Evolutionary conservation across 2,113 vertebrate genomes (phyloP).

Genomic region (Nothocercus nigrocapillus): DNA sequence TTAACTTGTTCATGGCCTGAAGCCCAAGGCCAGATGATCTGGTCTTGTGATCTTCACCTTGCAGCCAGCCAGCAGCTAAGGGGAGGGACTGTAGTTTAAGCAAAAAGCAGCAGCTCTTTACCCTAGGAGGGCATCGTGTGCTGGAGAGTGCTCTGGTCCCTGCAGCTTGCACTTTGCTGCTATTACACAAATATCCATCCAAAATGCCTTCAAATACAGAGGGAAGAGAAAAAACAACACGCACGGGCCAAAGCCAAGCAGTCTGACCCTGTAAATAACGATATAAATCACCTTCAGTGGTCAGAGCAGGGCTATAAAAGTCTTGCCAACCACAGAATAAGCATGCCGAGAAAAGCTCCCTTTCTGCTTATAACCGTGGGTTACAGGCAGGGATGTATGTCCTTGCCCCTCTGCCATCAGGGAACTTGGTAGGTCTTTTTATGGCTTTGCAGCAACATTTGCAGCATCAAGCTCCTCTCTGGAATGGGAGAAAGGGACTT

Average conservation of each 20-base stretch:
- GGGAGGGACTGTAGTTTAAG: neutral
- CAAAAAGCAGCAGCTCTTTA: neutral
- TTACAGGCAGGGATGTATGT: neutral
- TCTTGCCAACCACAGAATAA: neutral
- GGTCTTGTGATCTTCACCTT: neutral
- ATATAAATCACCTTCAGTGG: neutral
- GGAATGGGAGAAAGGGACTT: neutral
- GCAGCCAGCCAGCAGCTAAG: neutral
- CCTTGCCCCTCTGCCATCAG: neutral
- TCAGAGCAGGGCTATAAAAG: neutral
- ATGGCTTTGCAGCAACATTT: neutral
- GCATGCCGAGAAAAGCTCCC: neutral
- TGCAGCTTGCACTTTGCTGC: neutral
- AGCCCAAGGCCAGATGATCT: neutral
- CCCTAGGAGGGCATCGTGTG: rapidly evolving
- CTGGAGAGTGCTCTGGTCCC: neutral
- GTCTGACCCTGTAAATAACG: neutral
- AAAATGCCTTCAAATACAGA: neutral
- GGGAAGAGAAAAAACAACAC: neutral
- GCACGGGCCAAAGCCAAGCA: neutral
- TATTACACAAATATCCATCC: neutral
- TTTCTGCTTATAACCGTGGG: neutral
- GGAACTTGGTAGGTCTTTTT: neutral
- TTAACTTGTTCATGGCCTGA: neutral
- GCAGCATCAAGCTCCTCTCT: neutral